Conservation (phyloP, 2,797 vertebrate genomes). For the Cyclura pinguis region DNA sequence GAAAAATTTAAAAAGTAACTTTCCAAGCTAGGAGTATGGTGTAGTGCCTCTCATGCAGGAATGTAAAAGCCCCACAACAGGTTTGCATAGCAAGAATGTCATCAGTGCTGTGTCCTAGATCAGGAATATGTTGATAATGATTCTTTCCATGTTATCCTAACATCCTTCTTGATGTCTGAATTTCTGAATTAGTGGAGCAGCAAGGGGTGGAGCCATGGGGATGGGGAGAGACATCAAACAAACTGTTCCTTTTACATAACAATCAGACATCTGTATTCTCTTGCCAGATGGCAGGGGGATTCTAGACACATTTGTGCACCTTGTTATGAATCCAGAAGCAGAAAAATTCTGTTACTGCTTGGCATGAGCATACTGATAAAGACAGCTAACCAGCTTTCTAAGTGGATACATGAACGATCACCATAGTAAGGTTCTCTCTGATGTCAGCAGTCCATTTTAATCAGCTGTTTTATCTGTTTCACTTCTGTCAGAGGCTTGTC, state of each 20-base stretch:
- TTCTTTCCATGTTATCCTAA: background rate
- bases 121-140: background rate
- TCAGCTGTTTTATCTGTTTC: slow-evolving; percentile 11
- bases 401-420: background rate
- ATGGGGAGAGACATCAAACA: background rate
- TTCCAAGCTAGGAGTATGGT: too few relatives aligned
- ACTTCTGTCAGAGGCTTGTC: slow-evolving; percentile 40
- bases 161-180: background rate
- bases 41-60: background rate
- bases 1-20: too few relatives aligned
- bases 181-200: background rate
- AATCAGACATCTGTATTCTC: background rate
- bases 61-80: background rate
- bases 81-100: background rate
- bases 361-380: background rate
- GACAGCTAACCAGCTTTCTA: background rate
- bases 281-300: background rate
- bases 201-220: too few relatives aligned
- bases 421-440: background rate
- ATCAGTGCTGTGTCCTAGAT: background rate
- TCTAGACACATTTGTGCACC: background rate
- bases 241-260: background rate
- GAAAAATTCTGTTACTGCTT: background rate
- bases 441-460: slow-evolving; percentile 2
- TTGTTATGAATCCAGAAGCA: background rate